Evolutionary conservation across 2,888 invertebrate genomes (phyloP).

Genomic region (Phyllotreta striolata): DNA sequence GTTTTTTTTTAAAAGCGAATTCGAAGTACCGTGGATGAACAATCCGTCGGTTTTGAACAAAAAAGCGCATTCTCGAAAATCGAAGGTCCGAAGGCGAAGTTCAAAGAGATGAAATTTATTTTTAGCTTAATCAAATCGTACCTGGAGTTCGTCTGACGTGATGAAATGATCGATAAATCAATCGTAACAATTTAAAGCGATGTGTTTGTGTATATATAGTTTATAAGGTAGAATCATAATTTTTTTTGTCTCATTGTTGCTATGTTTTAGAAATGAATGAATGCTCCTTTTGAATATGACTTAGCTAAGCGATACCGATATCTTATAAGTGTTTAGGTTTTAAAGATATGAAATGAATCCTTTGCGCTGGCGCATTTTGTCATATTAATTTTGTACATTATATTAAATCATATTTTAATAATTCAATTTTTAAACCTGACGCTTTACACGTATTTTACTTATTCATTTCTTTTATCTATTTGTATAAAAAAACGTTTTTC

Average conservation of each 20-base stretch:
- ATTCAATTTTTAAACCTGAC: too few relatives aligned
- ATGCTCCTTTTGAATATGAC: too few relatives aligned
- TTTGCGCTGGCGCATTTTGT: too few relatives aligned
- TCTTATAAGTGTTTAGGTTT: too few relatives aligned
- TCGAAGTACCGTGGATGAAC: constrained; percentile 58
- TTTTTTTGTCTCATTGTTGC: neutral
- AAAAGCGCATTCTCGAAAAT: constrained; percentile 39
- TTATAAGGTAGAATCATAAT: constrained; percentile 15
- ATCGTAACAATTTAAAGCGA: constrained; percentile 11
- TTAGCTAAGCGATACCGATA: too few relatives aligned
- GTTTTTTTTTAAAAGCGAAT: constrained; percentile 54
- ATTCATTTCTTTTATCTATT: too few relatives aligned
- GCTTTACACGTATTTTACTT: too few relatives aligned
- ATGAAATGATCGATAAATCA: constrained; percentile 7
- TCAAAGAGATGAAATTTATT: constrained; percentile 45
- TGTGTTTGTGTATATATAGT: constrained; percentile 31
- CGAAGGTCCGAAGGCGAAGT: constrained; percentile 42
- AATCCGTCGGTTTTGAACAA: constrained; percentile 49
- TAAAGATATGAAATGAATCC: too few relatives aligned
- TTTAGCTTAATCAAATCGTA: constrained; percentile 27
- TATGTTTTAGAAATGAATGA: too few relatives aligned
- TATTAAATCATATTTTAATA: too few relatives aligned
- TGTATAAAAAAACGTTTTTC: too few relatives aligned
- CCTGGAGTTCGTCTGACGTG: constrained; percentile 32
- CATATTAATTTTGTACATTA: too few relatives aligned